phyloP scores from a whole-genome alignment of 2,113 vertebrate species.

The Ptilorrhoa leucosticta region DNA sequence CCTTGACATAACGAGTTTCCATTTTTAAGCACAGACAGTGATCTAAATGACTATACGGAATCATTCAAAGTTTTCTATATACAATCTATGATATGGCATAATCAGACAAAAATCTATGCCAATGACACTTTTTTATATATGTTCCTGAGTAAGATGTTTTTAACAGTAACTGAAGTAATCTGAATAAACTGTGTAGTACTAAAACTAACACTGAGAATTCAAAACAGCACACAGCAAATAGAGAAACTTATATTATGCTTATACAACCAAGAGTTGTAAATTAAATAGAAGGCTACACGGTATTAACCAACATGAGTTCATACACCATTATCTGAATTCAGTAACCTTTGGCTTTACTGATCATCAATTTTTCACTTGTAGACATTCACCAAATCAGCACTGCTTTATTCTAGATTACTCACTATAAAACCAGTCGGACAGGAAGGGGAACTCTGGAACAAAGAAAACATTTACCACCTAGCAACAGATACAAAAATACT shows the following conservation, averaged over 20 bases:
- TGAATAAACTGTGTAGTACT: background rate
- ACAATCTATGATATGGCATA: background rate
- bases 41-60: background rate
- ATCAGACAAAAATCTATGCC: background rate
- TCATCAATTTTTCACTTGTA: background rate
- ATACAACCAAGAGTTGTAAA: background rate
- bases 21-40: background rate
- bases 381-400: background rate
- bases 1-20: background rate
- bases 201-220: background rate
- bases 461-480: background rate
- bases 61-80: background rate
- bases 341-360: background rate
- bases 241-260: background rate
- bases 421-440: background rate
- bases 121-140: background rate
- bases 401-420: background rate
- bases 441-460: background rate
- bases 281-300: background rate
- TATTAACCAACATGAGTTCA: background rate
- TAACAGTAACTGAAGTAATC: background rate
- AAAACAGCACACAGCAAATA: background rate
- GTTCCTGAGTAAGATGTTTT: background rate
- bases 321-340: background rate
- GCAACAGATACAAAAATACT: background rate